Evolutionary conservation across 2,797 vertebrate species (phyloP).

Genomic region (Enoplosus armatus): DNA sequence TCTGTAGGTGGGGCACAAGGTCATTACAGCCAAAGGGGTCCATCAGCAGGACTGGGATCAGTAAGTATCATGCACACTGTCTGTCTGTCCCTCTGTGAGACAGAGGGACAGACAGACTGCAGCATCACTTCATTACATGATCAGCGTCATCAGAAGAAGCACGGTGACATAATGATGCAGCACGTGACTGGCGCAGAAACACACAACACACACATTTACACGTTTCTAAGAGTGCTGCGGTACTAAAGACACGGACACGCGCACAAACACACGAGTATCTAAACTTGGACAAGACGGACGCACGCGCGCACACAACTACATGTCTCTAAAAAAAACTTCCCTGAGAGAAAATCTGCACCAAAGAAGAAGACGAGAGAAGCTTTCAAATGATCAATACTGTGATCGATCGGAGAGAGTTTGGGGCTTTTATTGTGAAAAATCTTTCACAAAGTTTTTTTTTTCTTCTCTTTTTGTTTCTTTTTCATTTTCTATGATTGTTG

Average conservation of each 20-base stretch:
- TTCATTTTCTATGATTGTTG: too few relatives aligned
- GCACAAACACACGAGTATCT: not conserved
- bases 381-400: not conserved
- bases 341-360: not conserved
- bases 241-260: not conserved
- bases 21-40: not conserved
- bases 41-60: slow-evolving; percentile 10
- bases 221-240: not conserved
- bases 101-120: too few relatives aligned
- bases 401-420: not conserved
- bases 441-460: too few relatives aligned
- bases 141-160: too few relatives aligned
- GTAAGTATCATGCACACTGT: not conserved
- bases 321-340: not conserved
- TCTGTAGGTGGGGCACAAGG: not conserved
- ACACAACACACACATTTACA: not conserved
- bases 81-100: too few relatives aligned
- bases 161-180: not conserved
- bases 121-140: too few relatives aligned
- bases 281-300: not conserved
- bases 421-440: slow-evolving; percentile 6
- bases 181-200: not conserved
- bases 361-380: not conserved
- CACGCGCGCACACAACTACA: not conserved
- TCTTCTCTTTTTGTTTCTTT: not conserved